Percentiles rank a stretch among this genome's conserved stretches.
These are phyloP conservation scores for Serilophus lunatus DNA, from an alignment of 2,113 vertebrate genomes.

Conservation along the genomic window DNA sequence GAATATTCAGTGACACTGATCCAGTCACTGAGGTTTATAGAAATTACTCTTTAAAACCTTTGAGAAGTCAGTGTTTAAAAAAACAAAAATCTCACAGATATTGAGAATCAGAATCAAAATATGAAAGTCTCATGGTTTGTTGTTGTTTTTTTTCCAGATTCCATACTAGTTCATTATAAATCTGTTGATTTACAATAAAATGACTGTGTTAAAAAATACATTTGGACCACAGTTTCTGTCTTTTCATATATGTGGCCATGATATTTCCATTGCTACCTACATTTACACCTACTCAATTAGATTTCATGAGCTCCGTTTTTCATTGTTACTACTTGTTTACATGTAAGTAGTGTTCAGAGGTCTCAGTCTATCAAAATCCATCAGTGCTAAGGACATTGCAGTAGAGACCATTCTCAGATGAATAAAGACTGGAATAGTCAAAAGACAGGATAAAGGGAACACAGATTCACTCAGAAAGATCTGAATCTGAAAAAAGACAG, in stretches of 20 bases:
- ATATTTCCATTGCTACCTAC: background rate
- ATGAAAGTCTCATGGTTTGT: accelerated
- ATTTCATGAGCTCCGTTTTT: background rate
- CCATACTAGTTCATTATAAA: background rate
- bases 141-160: background rate
- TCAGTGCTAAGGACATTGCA: background rate
- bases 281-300: background rate
- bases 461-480: background rate
- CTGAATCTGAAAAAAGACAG: background rate
- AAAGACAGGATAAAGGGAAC: background rate
- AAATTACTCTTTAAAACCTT: background rate
- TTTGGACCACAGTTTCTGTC: accelerated
- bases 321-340: background rate
- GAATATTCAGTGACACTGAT: background rate
- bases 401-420: background rate
- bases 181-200: background rate
- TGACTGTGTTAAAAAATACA: background rate
- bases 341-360: background rate
- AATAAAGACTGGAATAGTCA: background rate
- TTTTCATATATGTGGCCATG: background rate
- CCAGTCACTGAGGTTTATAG: background rate
- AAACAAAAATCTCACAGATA: background rate
- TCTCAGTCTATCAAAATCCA: background rate
- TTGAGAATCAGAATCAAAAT: background rate
- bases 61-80: background rate